Base-by-base conservation (phyloP, 2,113 vertebrate species). In the Pelecanus crispus region DNA sequence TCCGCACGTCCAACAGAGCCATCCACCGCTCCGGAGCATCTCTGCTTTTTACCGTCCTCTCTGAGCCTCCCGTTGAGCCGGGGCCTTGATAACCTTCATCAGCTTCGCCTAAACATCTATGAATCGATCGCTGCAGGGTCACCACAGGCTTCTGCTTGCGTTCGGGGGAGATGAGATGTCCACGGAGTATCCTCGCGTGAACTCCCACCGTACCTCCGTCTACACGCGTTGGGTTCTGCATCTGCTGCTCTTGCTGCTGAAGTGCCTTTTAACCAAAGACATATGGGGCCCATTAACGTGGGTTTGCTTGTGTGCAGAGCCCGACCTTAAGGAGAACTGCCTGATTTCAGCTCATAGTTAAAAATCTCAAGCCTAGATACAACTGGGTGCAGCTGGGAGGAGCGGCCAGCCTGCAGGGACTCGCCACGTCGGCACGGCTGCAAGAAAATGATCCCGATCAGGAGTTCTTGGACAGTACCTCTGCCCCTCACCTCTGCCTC, bases 231-330 rank as follows among this genome's bases (percentile, higher is more conserved):
- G 9, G 9, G 4, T 11, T 73, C 90, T 42, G 90, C 91, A 67
- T 91, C 95, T 95, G 96, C 88, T 86, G 70, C 86, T 92, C 96
- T 91, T 58, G 85, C 91, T 92, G 95, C 84, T 59, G 90, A 56
- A 66, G 92, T 44, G 0, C 83, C 88, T 88, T 92, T 93, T 96
- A 96, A 94, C 81, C 90, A 89, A 84, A 95, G 96, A 95, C 92
- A 96, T 91, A 93, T 93, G 96, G 88, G 86, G 49, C 81, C 85
- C 91, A 75, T 97, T 95, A 95, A 72, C 85, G 70, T 5, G 8
- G 80, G 47, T 95, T 65, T 81, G 79, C 71, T 92, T 47, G 21
- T 87, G 80, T 81, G 93, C 62, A 85, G 77, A 81, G 74, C 62
- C 80, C 28, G 5, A 6, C 65, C 58, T 75, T 17, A 31, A 66